These are phyloP conservation scores for Sebastes dallii DNA, from an alignment of 2,797 vertebrate genomes.

Conservation along the genomic window DNA sequence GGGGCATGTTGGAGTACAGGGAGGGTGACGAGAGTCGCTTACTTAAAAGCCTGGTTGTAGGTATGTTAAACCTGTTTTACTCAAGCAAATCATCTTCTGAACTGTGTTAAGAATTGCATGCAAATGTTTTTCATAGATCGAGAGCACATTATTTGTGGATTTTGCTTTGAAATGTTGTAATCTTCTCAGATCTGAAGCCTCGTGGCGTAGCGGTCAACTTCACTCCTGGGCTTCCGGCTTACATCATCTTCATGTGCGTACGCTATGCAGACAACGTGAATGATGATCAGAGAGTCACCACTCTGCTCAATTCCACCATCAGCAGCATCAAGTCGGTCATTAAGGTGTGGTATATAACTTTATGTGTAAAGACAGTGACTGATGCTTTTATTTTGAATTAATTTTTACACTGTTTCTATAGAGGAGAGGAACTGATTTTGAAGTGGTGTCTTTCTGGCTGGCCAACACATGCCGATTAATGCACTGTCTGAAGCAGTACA, in stretches of 20 bases:
- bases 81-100: background rate
- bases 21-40: conserved; percentile 90
- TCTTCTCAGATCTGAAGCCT: conserved; percentile 89
- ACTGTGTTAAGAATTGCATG: background rate
- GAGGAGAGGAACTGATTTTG: conserved; percentile 92
- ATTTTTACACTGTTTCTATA: conserved; percentile 60
- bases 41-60: conserved; percentile 90
- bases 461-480: conserved; percentile 93
- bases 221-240: conserved; percentile 93
- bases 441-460: conserved; percentile 96
- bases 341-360: conserved; percentile 83
- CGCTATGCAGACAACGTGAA: conserved; percentile 93
- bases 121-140: background rate
- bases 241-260: conserved; percentile 97
- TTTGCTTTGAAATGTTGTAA: background rate
- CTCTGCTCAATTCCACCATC: conserved; percentile 92
- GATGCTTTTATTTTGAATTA: background rate
- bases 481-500: conserved; percentile 97
- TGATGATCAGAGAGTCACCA: conserved; percentile 91
- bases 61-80: conserved; percentile 69
- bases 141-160: background rate
- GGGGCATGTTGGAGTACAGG: conserved; percentile 95
- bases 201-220: conserved; percentile 92
- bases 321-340: conserved; percentile 94
- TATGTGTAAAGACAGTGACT: background rate